phyloP scores from a whole-genome alignment of 1,140 invertebrate species.

The Spodoptera frugiperda region DNA sequence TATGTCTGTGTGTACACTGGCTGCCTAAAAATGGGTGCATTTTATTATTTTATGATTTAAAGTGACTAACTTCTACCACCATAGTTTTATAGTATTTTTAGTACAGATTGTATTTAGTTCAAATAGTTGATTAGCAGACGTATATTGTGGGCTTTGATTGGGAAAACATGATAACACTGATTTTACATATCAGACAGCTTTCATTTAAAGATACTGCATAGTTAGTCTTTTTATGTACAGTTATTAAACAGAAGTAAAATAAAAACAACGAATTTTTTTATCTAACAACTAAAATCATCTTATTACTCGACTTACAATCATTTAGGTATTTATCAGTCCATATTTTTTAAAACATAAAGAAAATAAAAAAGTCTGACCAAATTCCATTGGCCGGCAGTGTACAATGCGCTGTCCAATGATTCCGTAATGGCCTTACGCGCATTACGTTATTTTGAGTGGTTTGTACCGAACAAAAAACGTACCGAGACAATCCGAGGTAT shows the following conservation, averaged over 20 bases:
- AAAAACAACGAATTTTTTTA: no score
- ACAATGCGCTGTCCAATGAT: constrained; percentile 47
- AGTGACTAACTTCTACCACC: no score
- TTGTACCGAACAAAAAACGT: constrained; percentile 69
- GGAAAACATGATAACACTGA: not conserved
- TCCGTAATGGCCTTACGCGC: constrained; percentile 75
- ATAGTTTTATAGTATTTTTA: no score
- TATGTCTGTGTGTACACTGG: constrained; percentile 23
- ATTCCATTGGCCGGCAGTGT: constrained; percentile 49
- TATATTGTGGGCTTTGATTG: not conserved
- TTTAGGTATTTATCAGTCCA: no score
- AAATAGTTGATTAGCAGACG: not conserved
- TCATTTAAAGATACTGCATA: no score
- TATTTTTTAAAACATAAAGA: not conserved
- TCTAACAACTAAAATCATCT: no score
- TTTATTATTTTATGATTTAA: not conserved
- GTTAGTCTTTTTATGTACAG: no score
- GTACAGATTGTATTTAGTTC: no score
- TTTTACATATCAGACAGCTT: no score
- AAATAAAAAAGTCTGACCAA: not conserved
- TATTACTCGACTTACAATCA: no score
- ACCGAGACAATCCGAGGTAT: constrained; percentile 73
- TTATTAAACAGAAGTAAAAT: no score
- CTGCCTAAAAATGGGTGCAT: not conserved
- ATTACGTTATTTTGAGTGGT: constrained; percentile 79